Conservation (phyloP, 2,888 invertebrate species). For the Oligia fasciuncula region DNA sequence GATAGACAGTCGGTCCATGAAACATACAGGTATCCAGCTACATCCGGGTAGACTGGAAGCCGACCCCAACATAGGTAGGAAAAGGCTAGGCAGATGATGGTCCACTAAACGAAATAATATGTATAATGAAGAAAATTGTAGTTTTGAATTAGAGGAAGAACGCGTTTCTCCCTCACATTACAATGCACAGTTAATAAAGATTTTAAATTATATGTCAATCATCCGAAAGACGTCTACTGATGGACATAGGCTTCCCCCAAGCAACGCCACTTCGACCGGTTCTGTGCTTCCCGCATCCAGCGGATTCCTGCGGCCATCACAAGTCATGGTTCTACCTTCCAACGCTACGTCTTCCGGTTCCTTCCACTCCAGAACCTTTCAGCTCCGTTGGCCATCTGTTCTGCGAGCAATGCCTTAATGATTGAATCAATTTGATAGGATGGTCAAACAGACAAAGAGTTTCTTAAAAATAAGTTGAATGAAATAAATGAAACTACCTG, state of each 20-base stretch:
- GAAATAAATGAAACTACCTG: background rate
- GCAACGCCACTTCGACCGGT: too few relatives aligned
- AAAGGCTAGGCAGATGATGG: too few relatives aligned
- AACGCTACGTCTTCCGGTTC: too few relatives aligned
- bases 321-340: too few relatives aligned
- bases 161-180: background rate
- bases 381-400: too few relatives aligned
- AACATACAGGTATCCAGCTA: background rate
- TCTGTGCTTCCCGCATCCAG: too few relatives aligned
- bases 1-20: background rate
- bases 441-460: background rate
- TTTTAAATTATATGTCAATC: constrained; percentile 59
- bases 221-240: background rate
- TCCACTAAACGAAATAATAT: background rate
- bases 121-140: background rate
- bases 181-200: constrained; percentile 14
- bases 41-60: background rate
- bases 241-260: too few relatives aligned
- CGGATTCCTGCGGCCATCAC: too few relatives aligned
- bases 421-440: background rate
- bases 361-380: too few relatives aligned
- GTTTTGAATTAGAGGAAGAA: background rate
- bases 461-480: background rate
- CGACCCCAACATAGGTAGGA: too few relatives aligned
- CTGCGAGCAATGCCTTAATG: background rate